phyloP scores from a whole-genome alignment of 2,797 vertebrate species.

The Typhlichthys subterraneus region DNA sequence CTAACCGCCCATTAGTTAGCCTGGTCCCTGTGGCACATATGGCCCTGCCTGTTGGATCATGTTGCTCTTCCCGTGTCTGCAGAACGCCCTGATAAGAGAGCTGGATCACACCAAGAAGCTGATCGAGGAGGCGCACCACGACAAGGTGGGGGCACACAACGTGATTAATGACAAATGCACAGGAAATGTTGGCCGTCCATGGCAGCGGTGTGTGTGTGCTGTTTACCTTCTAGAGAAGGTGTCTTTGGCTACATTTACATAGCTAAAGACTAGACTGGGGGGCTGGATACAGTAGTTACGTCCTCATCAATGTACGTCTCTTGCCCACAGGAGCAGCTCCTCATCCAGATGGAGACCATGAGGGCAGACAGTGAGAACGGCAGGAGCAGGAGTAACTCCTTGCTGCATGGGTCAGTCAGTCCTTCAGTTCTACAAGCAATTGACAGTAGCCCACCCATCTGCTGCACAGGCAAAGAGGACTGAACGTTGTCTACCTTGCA shows the following conservation, averaged over 20 bases:
- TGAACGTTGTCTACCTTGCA: slow-evolving; percentile 42
- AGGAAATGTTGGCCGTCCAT: neutral
- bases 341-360: slow-evolving; percentile 89
- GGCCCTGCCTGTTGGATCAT: slow-evolving; percentile 9
- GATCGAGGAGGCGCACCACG: slow-evolving; percentile 93
- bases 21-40: neutral
- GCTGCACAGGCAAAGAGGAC: neutral
- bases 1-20: neutral
- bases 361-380: slow-evolving; percentile 89
- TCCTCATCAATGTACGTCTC: neutral
- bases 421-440: too few relatives aligned
- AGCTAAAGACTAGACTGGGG: too few relatives aligned
- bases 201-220: too few relatives aligned
- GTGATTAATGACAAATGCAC: too few relatives aligned
- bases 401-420: slow-evolving; percentile 84
- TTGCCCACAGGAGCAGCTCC: slow-evolving; percentile 85
- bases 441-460: neutral
- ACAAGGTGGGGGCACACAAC: slow-evolving; percentile 81
- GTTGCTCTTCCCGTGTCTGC: slow-evolving; percentile 23
- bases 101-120: slow-evolving; percentile 92
- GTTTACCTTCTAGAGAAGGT: too few relatives aligned
- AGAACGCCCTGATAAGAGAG: slow-evolving; percentile 92
- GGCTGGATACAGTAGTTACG: neutral
- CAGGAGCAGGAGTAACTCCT: slow-evolving; percentile 82
- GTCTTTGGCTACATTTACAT: too few relatives aligned